phyloP scores from a whole-genome alignment of 2,797 vertebrate species.

The Ptychadena robeensis region DNA sequence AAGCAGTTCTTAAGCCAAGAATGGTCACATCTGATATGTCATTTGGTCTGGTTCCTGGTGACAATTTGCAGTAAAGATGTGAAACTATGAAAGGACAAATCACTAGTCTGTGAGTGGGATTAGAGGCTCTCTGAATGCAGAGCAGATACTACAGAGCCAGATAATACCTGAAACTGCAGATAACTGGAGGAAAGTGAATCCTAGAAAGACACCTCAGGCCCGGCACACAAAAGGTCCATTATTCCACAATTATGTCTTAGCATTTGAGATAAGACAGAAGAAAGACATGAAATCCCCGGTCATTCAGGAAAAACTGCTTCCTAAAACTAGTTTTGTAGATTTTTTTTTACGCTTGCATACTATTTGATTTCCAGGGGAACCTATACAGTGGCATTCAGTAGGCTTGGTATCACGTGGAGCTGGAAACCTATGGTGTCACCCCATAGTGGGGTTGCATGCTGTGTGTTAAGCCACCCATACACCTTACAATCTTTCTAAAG shows the following conservation, averaged over 20 bases:
- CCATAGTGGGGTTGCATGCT: too few species aligned
- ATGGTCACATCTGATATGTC: neutral
- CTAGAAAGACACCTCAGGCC: neutral
- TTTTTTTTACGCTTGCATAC: too few species aligned
- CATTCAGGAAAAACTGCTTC: neutral
- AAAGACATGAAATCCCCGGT: neutral
- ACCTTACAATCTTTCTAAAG: too few species aligned
- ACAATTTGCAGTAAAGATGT: neutral
- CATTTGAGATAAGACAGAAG: neutral
- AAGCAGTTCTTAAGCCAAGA: neutral
- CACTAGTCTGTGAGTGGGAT: slow-evolving; percentile 8
- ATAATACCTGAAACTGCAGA: neutral
- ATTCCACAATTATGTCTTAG: neutral
- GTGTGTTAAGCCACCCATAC: too few species aligned
- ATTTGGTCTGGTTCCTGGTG: neutral
- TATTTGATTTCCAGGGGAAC: too few species aligned
- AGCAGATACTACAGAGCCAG: neutral
- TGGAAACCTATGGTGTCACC: too few species aligned
- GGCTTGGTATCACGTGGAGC: too few species aligned
- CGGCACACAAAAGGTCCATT: neutral
- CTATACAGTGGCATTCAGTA: too few species aligned
- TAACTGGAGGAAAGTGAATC: neutral
- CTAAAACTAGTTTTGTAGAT: too few species aligned
- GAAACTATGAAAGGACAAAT: neutral
- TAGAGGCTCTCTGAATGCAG: neutral